A percentile compares a stretch with the other conserved stretches of the same genome.
phyloP scores from a whole-genome alignment of 2,113 vertebrate genomes.

The Mellivora capensis region DNA sequence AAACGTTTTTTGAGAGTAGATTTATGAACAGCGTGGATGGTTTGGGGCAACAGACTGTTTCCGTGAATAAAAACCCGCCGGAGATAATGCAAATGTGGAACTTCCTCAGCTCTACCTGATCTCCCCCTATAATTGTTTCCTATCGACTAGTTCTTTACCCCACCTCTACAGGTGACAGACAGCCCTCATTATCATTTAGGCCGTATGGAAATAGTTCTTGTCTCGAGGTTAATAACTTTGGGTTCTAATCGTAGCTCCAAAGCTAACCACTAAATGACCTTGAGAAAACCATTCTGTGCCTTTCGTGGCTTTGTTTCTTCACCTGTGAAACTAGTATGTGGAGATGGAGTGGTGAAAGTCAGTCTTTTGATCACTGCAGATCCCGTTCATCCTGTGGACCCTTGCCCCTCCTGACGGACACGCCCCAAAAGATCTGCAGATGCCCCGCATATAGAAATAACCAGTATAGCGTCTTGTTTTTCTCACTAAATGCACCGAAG shows the following conservation, averaged over 20 bases:
- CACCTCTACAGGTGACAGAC: background rate
- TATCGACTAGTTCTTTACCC: background rate
- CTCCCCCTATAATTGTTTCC: background rate
- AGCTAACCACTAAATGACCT: background rate
- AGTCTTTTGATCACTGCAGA: background rate
- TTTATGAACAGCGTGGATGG: slow-evolving; percentile 44
- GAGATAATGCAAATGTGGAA: slow-evolving; percentile 27
- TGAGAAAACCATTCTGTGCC: slow-evolving; percentile 36
- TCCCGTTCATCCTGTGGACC: background rate
- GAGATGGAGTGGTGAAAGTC: background rate
- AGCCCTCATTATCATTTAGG: background rate
- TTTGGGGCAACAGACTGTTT: slow-evolving; percentile 9
- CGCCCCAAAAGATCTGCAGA: background rate
- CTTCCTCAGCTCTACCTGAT: slow-evolving; percentile 25
- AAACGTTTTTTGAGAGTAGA: slow-evolving; percentile 29
- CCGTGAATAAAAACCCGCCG: slow-evolving; percentile 51
- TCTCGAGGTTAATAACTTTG: background rate
- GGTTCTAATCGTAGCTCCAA: background rate
- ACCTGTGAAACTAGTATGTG: background rate
- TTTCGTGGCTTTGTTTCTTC: slow-evolving; percentile 17
- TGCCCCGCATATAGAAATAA: slow-evolving; percentile 39
- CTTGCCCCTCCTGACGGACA: background rate
- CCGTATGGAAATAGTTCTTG: background rate
- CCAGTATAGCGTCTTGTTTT: background rate
- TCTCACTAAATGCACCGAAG: slow-evolving; percentile 12